A percentile compares a stretch with the other conserved stretches of the same genome.
Conservation (phyloP, 2,113 vertebrate genomes). For the Puffinus mauretanicus region DNA sequence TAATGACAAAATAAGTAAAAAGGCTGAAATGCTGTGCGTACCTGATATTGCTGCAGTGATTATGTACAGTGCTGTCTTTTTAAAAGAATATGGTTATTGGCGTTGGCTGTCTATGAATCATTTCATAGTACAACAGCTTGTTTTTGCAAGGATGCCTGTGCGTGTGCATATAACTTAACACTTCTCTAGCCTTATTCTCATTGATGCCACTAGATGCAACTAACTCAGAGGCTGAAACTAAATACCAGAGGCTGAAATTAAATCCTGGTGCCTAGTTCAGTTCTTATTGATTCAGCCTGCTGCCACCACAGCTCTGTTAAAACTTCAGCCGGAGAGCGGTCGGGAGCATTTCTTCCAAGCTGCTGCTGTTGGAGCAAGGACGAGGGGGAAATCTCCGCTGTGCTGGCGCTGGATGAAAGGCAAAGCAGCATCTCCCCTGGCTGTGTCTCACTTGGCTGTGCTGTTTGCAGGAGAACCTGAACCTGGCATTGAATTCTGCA, state of each 20-base stretch:
- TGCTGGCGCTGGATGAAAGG: not conserved
- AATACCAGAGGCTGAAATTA: slow-evolving; percentile 55
- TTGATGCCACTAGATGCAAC: not conserved
- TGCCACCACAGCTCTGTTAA: not conserved
- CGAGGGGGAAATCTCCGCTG: rapidly evolving
- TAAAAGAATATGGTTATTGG: not conserved
- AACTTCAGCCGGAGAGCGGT: not conserved
- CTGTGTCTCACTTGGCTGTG: not conserved
- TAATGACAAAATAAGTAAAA: not conserved
- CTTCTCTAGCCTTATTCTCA: not conserved
- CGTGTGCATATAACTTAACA: not conserved
- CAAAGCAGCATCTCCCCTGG: not conserved
- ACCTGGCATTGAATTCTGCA: slow-evolving; percentile 95
- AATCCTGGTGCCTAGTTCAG: not conserved
- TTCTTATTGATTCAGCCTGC: not conserved
- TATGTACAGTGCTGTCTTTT: not conserved
- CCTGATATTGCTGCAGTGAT: not conserved
- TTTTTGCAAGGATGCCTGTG: not conserved
- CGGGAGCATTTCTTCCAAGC: rapidly evolving
- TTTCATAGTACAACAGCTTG: not conserved
- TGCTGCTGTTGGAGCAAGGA: not conserved
- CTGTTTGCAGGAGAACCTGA: slow-evolving; percentile 89
- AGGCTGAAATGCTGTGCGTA: not conserved
- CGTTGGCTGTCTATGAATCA: rapidly evolving
- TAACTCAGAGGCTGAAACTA: slow-evolving; percentile 16